Percentiles rank a stretch among this genome's conserved stretches.
Conservation (phyloP, 2,113 vertebrate species). For the Phocoena sinus region DNA sequence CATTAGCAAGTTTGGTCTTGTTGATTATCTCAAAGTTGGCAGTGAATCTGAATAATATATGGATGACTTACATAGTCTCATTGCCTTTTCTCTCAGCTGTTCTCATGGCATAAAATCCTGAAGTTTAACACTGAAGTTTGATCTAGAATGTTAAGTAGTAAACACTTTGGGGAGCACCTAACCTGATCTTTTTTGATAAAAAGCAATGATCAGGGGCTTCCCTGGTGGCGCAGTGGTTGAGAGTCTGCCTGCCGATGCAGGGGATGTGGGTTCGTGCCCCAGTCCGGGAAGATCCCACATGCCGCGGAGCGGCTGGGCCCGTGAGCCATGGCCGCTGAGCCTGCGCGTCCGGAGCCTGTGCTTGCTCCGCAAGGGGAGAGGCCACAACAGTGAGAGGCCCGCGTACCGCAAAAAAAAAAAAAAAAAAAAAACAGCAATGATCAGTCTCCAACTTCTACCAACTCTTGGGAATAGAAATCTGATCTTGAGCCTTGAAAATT, state of each 20-base stretch:
- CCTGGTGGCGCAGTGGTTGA: too few relatives aligned
- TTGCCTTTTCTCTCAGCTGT: slow-evolving; percentile 14
- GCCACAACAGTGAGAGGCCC: too few relatives aligned
- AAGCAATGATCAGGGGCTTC: background rate
- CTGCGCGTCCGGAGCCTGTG: too few relatives aligned
- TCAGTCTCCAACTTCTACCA: background rate
- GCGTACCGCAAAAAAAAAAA: too few relatives aligned
- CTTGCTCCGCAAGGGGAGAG: too few relatives aligned
- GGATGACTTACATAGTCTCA: background rate
- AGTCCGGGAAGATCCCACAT: too few relatives aligned
- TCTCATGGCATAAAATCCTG: slow-evolving; percentile 2
- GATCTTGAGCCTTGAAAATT: background rate
- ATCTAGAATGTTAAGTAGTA: background rate
- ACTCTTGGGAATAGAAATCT: background rate
- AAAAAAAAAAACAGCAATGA: background rate
- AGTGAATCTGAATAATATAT: background rate
- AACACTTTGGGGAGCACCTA: background rate
- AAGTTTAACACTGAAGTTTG: slow-evolving; percentile 10
- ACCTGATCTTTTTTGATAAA: background rate
- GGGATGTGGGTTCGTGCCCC: too few relatives aligned
- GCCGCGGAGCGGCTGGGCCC: too few relatives aligned
- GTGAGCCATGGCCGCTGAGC: too few relatives aligned
- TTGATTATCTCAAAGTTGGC: background rate
- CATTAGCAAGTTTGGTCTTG: background rate
- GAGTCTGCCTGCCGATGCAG: too few relatives aligned